phyloP scores from a whole-genome alignment of 2,797 vertebrate species.

The Chromis chromis region DNA sequence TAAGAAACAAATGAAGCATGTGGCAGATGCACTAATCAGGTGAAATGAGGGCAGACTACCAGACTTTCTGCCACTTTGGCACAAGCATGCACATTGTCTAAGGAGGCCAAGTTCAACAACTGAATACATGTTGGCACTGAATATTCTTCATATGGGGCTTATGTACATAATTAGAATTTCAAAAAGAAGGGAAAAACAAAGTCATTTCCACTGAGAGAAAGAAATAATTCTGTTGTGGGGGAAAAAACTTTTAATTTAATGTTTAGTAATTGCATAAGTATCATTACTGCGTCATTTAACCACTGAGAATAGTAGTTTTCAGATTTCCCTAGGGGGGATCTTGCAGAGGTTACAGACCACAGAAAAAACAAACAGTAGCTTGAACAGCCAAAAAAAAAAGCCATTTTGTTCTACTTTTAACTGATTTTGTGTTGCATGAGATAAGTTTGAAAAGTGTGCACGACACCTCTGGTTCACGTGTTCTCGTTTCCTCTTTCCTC shows the following conservation, averaged over 20 bases:
- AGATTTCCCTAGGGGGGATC: constrained; percentile 4
- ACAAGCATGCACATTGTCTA: constrained; percentile 82
- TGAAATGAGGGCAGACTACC: constrained; percentile 66
- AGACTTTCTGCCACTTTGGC: constrained; percentile 74
- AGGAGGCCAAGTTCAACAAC: constrained; percentile 67
- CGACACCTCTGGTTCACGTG: constrained; percentile 20
- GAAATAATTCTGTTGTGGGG: constrained; percentile 26
- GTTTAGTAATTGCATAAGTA: constrained; percentile 71
- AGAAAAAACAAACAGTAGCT: constrained; percentile 2
- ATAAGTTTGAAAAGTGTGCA: constrained; percentile 43
- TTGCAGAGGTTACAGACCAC: constrained; percentile 20
- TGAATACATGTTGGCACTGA: constrained; percentile 68
- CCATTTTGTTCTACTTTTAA: constrained; percentile 6
- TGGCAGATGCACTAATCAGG: constrained; percentile 61
- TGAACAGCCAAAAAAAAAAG: constrained; percentile 11
- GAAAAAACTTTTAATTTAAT: constrained; percentile 47
- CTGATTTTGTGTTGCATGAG: constrained; percentile 15
- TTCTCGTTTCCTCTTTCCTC: constrained; percentile 29
- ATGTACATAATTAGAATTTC: constrained; percentile 77
- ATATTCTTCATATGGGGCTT: constrained; percentile 56
- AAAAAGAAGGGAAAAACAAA: constrained; percentile 43
- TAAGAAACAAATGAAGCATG: constrained; percentile 61
- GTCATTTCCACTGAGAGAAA: constrained; percentile 44
- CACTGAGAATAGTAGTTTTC: constrained; percentile 9
- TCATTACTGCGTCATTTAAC: constrained; percentile 49